Percentiles rank a stretch among this genome's conserved stretches.
Conservation (phyloP, 2,113 vertebrate genomes). For the Hippocampus barbouri region DNA sequence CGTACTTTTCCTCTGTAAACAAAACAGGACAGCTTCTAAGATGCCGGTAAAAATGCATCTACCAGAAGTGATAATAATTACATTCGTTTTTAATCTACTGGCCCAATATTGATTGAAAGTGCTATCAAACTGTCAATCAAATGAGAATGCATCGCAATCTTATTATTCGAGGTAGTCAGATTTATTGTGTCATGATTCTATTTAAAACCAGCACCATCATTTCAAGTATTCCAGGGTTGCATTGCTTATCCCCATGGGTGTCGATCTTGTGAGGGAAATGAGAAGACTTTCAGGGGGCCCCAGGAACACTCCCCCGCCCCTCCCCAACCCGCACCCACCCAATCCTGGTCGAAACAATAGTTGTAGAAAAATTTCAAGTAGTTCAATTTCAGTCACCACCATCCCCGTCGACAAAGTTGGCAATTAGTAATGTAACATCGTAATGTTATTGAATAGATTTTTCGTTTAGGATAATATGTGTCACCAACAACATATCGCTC, state of each 20-base stretch:
- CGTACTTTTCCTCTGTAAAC: not conserved
- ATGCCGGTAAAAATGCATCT: not conserved
- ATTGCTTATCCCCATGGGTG: not conserved
- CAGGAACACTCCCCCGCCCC: no score
- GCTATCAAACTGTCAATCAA: not conserved
- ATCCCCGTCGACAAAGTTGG: no score
- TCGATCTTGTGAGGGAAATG: no score
- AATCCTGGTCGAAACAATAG: no score
- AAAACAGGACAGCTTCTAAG: not conserved
- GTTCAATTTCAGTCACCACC: no score
- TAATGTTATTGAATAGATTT: no score
- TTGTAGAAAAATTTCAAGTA: no score
- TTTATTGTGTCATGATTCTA: not conserved
- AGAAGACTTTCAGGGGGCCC: no score
- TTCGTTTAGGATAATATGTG: no score
- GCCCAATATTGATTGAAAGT: not conserved
- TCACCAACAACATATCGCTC: no score
- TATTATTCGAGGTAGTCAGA: conserved; percentile 9
- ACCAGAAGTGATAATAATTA: not conserved
- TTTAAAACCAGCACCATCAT: not conserved
- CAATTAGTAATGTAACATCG: no score
- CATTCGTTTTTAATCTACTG: not conserved
- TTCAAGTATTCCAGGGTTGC: conserved; percentile 5
- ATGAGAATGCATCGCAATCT: not conserved
- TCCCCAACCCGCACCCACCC: no score